Evolutionary conservation across 2,797 vertebrate genomes (phyloP), one percentile per base, ranked within the genome.

Genomic region (Manis pentadactyla): DNA sequence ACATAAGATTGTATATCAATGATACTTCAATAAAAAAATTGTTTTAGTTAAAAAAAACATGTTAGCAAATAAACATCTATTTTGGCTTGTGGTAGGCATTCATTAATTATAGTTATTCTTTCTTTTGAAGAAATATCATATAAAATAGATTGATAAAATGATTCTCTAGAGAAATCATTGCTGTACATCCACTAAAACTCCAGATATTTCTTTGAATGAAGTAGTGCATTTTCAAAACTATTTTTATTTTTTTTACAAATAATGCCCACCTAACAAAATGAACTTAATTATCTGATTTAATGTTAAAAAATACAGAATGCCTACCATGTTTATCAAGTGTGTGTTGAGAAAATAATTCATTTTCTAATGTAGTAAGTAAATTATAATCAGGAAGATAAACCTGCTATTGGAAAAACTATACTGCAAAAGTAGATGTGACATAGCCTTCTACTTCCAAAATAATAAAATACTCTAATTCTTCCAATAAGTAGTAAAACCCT

Each of bases 291-390:
- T 49, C 14, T 53, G 25, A 83, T 87, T 75, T 69, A 55, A 21
- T 5, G 7, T 88, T 27, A 84, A 94, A 96, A 89, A 85, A 69
- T 17, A 90, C 6, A 63, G n/a, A 93, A 79, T 12, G 31, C 46
- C 37, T 57, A 55, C 53, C 23, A 69, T 29, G 61, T 83, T 87
- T 55, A 84, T 31, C 9, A 55, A 46, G 31, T 27, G 31, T 39
- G 23, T 46, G 31, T 10, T 53, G 10, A 86, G 64, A 79, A 79
- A 86, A 86, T 19, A 85, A 57, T 84, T 92, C 39, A 15, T 31
- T 86, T 79, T 73, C 66, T 73, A 73, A 59, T 15, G 37, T 83
- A 94, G 31, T 64, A 57, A 91, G 46, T 34, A 95, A 86, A 86
- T 21, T 61, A n/a, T 42, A 66, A 61, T 31, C 64, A 53, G 53